Base-by-base conservation (phyloP, 2,113 vertebrate genomes). In the Rana temporaria region DNA sequence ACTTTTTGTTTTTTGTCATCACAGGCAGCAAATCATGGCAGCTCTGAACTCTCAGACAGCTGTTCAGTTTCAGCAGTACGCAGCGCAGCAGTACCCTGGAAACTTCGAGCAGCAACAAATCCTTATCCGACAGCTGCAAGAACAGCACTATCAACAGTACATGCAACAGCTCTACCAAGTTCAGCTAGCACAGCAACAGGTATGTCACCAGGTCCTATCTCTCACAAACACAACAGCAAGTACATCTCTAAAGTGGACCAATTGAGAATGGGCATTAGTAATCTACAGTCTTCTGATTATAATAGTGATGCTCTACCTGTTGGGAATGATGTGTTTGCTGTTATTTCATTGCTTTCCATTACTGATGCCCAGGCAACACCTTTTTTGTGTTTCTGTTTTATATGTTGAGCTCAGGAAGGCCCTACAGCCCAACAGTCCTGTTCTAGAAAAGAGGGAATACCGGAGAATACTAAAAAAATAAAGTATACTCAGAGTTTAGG, bases 81-180 rank as follows among this genome's bases (percentile, higher is more conserved):
- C 98, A 1, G 98, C 97, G 6, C 98, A 99, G 88, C 98, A 99
- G 87, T 99, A 98, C 59, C 98, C 98, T 0, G 96, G 96, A 87
- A 99, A 95, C 92, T 94, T 94, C 0, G 98, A 99, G 19, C 98
- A 99, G 87, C 98, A 99, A 90, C 94, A 98, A 85, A 89, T 96
- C 82, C 96, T 99, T 75, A 98, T 99, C 89, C 96, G 97, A 1
- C 98, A 99, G 92, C 93, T 99, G 34, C 98, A 99, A 90, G 98
- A 99, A 82, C 98, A 99, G 86, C 98, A 99, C 90, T 99, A 99
- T 86, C 98, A 99, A 85, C 98, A 99, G 85, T 99, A 99, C 88
- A 99, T 99, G 97, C 97, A 99, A 87, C 98, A 99, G 92, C 90
- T 99, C 72, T 99, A 99, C 87, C 98, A 99, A 87, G 98, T 98